Base-by-base conservation (phyloP, 2,888 invertebrate species). In the Phyllotreta striolata region DNA sequence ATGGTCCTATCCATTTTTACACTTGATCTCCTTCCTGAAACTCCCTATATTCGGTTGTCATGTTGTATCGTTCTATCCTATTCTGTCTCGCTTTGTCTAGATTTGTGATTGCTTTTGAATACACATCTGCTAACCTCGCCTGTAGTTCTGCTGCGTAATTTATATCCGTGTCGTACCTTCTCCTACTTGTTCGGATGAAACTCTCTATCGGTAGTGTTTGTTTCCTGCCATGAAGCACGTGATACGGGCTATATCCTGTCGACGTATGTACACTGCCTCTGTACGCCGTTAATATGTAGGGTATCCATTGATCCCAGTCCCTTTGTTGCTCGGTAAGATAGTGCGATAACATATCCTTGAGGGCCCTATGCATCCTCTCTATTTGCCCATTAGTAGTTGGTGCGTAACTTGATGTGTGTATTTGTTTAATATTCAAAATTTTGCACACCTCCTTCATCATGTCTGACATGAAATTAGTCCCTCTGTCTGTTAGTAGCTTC, bases 361-460 rank as follows among this genome's bases (percentile, higher is more conserved):
- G 46, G 1, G 68, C 66, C 41, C 75, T 54, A 41, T 78, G 77
- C 40, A 70, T 64, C 41, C 77, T 40, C 58, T 79, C 78, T 0
- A 78, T 62, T 41, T 72, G 62, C 3, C 76, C 77, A 55, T 79
- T 79, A 1, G 71, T 57, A 10, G 67, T 63, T 5, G 78, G 75
- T 35, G 74, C 73, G 58, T 75, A 76, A 3, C 74, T 62, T 0
- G 74, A 69, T 1, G 75, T 77, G 43, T 70, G 67, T 5, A 74
- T 35, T 55, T 70, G 72, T 10, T 68, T 52, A 5, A 77, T 74
- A 0, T 66, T 57, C 10, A 77, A 54, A 8, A 69, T 39, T 54
- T 67, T 64, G 35, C 74, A 73, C 1, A 75, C 57, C 39, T 73
- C 66, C 40, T 67, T 68, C 8, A 77, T 68, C 12, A 77, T n/a